These are phyloP conservation scores for Pluvianellus socialis DNA, from an alignment of 2,113 vertebrate species.

Conservation along the genomic window DNA sequence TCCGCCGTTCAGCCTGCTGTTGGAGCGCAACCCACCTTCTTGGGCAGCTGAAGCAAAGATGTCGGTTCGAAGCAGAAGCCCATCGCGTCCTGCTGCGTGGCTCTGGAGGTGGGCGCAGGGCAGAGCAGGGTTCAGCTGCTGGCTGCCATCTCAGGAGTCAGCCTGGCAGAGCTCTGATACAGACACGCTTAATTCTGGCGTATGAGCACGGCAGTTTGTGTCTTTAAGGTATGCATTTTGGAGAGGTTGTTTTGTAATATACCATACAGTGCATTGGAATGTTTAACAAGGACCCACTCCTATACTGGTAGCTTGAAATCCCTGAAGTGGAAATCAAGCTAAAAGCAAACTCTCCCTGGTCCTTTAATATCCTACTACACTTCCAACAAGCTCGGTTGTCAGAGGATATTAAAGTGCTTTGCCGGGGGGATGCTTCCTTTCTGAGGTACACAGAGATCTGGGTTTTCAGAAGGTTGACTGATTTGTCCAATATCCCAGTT, in stretches of 20 bases:
- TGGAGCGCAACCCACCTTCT: too few species aligned
- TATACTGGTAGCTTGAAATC: background rate
- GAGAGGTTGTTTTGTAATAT: background rate
- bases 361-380: background rate
- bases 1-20: background rate
- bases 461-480: background rate
- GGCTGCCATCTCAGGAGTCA: background rate
- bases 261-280: background rate
- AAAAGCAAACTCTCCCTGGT: background rate
- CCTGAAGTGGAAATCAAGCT: background rate
- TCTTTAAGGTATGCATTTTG: background rate
- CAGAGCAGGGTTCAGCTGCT: background rate
- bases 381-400: background rate
- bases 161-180: background rate
- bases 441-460: background rate
- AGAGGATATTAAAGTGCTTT: constrained; percentile 15
- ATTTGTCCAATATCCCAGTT: background rate
- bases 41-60: background rate
- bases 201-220: background rate
- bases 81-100: background rate
- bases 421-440: background rate
- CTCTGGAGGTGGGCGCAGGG: background rate
- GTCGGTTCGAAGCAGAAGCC: background rate
- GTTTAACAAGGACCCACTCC: background rate
- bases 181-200: background rate